Percentiles rank a stretch among this genome's conserved stretches.
Conservation (phyloP, 2,888 invertebrate species). For the Patella caerulea region DNA sequence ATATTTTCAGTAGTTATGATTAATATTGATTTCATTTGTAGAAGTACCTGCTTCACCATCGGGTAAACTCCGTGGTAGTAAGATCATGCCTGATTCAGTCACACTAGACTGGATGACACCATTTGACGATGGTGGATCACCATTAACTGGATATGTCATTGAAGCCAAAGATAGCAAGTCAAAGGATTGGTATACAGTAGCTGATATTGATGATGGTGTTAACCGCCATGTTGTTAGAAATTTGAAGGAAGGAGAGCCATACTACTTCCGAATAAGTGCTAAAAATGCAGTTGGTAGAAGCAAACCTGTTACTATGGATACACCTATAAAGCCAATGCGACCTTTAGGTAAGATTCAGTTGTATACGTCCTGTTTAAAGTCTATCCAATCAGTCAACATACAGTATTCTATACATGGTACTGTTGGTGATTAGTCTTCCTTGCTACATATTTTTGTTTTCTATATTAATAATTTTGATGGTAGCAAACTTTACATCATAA, state of each 20-base stretch:
- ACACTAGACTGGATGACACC: conserved; percentile 76
- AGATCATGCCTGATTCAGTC: conserved; percentile 84
- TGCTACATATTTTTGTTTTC: too few species aligned
- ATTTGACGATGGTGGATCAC: conserved; percentile 61
- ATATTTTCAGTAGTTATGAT: neutral
- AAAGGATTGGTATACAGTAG: conserved; percentile 78
- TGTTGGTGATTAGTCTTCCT: too few species aligned
- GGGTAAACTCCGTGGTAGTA: conserved; percentile 78
- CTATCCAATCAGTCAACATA: too few species aligned
- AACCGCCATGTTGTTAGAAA: conserved; percentile 40
- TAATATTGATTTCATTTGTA: conserved; percentile 30
- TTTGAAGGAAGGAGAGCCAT: conserved; percentile 90
- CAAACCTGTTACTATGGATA: conserved; percentile 73
- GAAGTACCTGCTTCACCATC: conserved; percentile 67
- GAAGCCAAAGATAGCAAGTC: conserved; percentile 82
- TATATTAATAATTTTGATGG: too few species aligned
- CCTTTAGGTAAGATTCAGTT: conserved; percentile 55
- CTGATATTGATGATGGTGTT: conserved; percentile 41
- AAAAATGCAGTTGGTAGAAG: conserved; percentile 90
- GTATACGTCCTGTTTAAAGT: too few species aligned
- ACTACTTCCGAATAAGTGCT: conserved; percentile 89
- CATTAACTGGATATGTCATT: conserved; percentile 58
- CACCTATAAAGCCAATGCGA: conserved; percentile 58
- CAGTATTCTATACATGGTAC: too few species aligned
- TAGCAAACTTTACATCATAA: too few species aligned